Conservation (phyloP, 2,113 vertebrate species). For the Elaphurus davidianus region DNA sequence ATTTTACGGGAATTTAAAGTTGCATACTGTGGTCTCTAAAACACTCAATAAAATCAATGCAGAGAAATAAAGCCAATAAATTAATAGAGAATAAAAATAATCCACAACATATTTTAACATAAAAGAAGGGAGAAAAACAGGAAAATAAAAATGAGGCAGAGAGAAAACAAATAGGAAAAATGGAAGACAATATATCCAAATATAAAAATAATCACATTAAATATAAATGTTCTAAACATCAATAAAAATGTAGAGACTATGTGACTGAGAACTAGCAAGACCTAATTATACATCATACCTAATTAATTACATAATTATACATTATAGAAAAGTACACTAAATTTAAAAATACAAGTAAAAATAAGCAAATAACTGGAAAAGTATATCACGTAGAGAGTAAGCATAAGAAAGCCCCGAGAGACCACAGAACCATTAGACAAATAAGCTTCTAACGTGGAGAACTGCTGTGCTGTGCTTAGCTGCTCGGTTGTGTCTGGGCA, state of each 20-base stretch:
- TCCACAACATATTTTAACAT: not conserved
- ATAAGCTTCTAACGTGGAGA: not conserved
- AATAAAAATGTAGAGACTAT: not conserved
- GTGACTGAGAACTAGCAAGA: not conserved
- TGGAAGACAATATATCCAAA: not conserved
- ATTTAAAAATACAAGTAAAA: not conserved
- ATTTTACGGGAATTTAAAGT: not conserved
- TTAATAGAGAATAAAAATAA: not conserved
- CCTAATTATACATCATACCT: not conserved
- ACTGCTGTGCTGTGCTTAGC: not conserved
- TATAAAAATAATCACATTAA: not conserved
- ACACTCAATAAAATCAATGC: not conserved
- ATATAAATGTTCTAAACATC: not conserved
- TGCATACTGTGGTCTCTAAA: not conserved
- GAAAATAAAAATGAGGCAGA: not conserved
- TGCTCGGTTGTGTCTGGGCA: not conserved
- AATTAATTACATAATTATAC: not conserved
- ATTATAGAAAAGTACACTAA: not conserved
- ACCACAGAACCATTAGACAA: not conserved
- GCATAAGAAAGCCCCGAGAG: not conserved
- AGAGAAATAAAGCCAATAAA: not conserved
- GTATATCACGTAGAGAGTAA: not conserved
- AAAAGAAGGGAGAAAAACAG: not conserved
- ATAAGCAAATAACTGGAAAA: not conserved
- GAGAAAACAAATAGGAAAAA: not conserved